Evolutionary conservation across 2,797 vertebrate species (phyloP).

Genomic region (Periparus ater): DNA sequence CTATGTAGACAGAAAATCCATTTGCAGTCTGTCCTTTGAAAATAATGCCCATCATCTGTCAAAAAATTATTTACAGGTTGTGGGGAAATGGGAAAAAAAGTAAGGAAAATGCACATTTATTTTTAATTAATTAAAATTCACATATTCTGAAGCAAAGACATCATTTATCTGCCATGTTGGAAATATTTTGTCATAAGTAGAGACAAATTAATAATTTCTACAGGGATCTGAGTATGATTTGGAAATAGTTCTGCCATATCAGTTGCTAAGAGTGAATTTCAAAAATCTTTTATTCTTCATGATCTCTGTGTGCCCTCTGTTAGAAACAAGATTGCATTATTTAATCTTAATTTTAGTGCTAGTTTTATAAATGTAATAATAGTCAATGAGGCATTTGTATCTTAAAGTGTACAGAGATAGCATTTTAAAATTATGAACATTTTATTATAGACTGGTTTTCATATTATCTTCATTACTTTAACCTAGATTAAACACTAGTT

Average conservation of each 20-base stretch:
- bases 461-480: neutral
- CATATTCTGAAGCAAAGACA: neutral
- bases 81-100: neutral
- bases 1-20: neutral
- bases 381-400: neutral
- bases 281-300: neutral
- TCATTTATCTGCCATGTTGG: neutral
- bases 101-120: neutral
- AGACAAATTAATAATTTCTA: neutral
- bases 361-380: neutral
- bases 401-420: neutral
- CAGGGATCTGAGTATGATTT: neutral
- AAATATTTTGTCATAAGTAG: neutral
- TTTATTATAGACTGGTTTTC: neutral
- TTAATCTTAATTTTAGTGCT: neutral
- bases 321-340: neutral
- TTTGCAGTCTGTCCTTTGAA: neutral
- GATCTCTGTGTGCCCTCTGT: neutral
- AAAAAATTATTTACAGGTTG: neutral
- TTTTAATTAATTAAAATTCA: neutral
- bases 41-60: neutral
- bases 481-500: neutral
- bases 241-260: neutral
- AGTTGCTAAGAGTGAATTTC: neutral
- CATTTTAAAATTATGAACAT: neutral